Conservation (phyloP, 2,113 vertebrate species). For the Panthera leo region DNA sequence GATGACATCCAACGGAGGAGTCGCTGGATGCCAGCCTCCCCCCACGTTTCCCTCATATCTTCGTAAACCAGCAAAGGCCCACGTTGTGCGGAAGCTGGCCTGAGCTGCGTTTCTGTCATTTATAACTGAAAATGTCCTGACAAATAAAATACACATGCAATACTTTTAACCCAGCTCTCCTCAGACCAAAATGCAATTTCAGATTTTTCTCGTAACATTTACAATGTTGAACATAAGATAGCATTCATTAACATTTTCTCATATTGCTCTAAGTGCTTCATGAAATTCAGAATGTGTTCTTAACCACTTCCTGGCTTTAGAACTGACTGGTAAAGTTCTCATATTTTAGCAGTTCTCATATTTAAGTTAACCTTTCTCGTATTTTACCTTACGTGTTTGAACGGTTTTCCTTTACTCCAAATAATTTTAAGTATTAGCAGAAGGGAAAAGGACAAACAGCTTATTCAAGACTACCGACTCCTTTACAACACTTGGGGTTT, state of each 20-base stretch:
- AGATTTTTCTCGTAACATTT: slow-evolving; percentile 40
- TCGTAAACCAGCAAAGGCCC: background rate
- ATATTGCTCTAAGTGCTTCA: slow-evolving; percentile 44
- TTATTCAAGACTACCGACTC: background rate
- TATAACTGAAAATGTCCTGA: slow-evolving; percentile 28
- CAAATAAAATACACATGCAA: slow-evolving; percentile 20
- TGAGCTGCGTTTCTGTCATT: slow-evolving; percentile 22
- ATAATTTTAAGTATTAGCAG: slow-evolving; percentile 17
- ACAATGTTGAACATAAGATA: slow-evolving; percentile 9
- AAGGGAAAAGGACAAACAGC: slow-evolving; percentile 6
- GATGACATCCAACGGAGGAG: background rate
- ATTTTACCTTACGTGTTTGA: slow-evolving; percentile 30
- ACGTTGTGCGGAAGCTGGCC: background rate
- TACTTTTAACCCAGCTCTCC: slow-evolving; percentile 1
- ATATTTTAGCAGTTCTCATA: background rate
- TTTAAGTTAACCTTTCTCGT: background rate
- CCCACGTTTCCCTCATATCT: background rate
- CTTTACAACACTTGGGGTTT: background rate
- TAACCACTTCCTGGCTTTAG: slow-evolving; percentile 18
- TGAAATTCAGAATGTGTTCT: background rate
- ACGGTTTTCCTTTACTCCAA: slow-evolving; percentile 22
- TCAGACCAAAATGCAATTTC: slow-evolving; percentile 8
- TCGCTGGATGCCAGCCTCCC: background rate
- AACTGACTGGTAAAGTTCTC: background rate
- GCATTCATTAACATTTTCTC: slow-evolving; percentile 62